Conservation (phyloP, 1,140 invertebrate species). For the Metaphire vulgaris region DNA sequence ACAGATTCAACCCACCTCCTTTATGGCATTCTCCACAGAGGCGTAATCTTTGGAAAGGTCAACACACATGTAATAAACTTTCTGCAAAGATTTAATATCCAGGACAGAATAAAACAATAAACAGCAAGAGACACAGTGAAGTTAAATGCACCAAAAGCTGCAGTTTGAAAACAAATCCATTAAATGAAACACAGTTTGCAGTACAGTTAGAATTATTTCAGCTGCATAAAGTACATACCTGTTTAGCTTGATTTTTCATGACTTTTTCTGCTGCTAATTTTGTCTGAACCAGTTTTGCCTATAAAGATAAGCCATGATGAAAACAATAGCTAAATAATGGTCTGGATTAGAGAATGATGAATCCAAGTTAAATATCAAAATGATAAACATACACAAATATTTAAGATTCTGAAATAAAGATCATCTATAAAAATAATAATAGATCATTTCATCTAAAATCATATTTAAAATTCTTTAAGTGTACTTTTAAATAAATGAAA, state of each 20-base stretch:
- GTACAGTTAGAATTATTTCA: background rate
- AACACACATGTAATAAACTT: constrained; percentile 46
- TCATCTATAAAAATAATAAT: background rate
- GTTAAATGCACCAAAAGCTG: background rate
- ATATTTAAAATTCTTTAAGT: background rate
- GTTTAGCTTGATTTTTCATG: constrained; percentile 56
- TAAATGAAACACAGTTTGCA: background rate
- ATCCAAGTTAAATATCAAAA: background rate
- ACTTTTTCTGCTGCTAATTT: constrained; percentile 57
- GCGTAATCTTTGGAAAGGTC: constrained; percentile 67
- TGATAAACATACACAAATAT: background rate
- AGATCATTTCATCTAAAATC: constrained; percentile 1
- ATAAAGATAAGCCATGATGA: constrained; percentile 28
- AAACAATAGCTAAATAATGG: background rate
- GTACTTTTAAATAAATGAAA: constrained; percentile 9
- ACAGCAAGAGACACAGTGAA: background rate
- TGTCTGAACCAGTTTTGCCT: constrained; percentile 60
- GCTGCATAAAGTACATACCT: constrained; percentile 36
- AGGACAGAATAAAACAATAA: background rate
- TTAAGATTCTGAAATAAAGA: background rate
- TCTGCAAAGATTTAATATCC: constrained; percentile 31
- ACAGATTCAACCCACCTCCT: constrained; percentile 40
- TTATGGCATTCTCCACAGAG: constrained; percentile 59
- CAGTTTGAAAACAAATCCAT: no score
- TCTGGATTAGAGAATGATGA: background rate